These are phyloP conservation scores for Rhagophthalmus giganteus DNA, from an alignment of 2,888 invertebrate genomes.

Conservation along the genomic window DNA sequence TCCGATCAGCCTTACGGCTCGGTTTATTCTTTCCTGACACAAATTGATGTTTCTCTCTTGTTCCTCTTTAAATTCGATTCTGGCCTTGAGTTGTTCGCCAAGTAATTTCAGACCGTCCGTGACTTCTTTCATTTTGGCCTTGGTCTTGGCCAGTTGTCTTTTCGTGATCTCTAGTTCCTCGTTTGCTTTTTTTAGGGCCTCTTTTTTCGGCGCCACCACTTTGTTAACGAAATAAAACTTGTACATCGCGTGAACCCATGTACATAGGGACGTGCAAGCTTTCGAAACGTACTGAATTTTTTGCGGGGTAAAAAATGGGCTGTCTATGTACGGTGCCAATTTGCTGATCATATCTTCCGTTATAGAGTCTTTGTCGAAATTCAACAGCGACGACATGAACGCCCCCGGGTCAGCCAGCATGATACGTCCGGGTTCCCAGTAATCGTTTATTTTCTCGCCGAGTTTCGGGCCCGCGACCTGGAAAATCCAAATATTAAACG, in stretches of 20 bases:
- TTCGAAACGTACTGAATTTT: constrained; percentile 78
- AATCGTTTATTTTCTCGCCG: constrained; percentile 85
- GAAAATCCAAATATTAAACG: too few relatives aligned
- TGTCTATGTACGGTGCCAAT: constrained; percentile 74
- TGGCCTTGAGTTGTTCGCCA: constrained; percentile 70
- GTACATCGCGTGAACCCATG: constrained; percentile 93
- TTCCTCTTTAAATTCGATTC: constrained; percentile 69
- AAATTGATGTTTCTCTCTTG: constrained; percentile 76
- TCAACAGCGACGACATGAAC: constrained; percentile 80
- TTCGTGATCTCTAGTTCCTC: constrained; percentile 69
- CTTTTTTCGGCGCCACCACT: constrained; percentile 86
- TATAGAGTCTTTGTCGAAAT: constrained; percentile 85
- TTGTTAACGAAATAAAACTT: constrained; percentile 87
- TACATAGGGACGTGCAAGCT: constrained; percentile 79
- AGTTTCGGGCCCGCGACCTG: constrained; percentile 65
- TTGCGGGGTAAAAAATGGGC: constrained; percentile 78
- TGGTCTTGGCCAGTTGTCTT: constrained; percentile 68
- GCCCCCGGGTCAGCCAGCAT: constrained; percentile 80
- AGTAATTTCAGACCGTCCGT: constrained; percentile 77
- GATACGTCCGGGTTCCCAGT: constrained; percentile 85
- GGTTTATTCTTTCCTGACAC: constrained; percentile 75
- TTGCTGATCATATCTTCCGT: constrained; percentile 80
- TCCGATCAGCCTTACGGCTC: constrained; percentile 67
- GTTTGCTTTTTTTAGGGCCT: constrained; percentile 74
- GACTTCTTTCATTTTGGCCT: constrained; percentile 75